phyloP scores from a whole-genome alignment of 2,888 invertebrate genomes.

The Phaonia tiefii region DNA sequence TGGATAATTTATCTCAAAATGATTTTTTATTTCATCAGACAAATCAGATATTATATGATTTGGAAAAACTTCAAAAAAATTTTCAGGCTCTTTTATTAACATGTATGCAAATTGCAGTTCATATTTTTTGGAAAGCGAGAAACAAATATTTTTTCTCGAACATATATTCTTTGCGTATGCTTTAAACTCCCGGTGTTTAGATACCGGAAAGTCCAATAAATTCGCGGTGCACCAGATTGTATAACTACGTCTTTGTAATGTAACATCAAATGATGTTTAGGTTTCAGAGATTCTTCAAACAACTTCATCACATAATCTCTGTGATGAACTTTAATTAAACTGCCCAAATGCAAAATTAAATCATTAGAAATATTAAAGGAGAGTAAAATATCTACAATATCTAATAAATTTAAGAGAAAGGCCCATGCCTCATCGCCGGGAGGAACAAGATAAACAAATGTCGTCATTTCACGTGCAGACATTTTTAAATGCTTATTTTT shows the following conservation, averaged over 20 bases:
- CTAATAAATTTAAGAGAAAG: no score
- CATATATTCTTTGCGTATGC: slow-evolving; percentile 42
- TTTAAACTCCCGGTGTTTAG: not conserved
- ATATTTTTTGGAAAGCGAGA: slow-evolving; percentile 69
- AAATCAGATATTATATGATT: not conserved
- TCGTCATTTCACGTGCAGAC: no score
- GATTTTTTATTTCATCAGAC: not conserved
- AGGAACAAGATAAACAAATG: no score
- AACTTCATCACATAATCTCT: not conserved
- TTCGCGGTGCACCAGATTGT: slow-evolving; percentile 57
- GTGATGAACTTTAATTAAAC: not conserved
- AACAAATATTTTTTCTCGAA: slow-evolving; percentile 70
- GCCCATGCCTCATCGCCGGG: no score
- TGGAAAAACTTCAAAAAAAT: not conserved
- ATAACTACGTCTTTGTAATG: slow-evolving; percentile 68
- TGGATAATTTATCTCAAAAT: not conserved
- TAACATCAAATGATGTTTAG: slow-evolving; percentile 68
- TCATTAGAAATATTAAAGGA: not conserved
- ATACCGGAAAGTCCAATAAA: not conserved
- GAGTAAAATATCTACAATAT: slow-evolving; percentile 59
- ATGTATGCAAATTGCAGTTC: not conserved
- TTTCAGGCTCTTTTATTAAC: not conserved
- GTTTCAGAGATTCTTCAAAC: slow-evolving; percentile 66
- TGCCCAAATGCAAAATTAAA: not conserved
- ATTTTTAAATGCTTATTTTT: no score